phyloP scores from a whole-genome alignment of 2,888 invertebrate genomes.

The Onchidella celtica region DNA sequence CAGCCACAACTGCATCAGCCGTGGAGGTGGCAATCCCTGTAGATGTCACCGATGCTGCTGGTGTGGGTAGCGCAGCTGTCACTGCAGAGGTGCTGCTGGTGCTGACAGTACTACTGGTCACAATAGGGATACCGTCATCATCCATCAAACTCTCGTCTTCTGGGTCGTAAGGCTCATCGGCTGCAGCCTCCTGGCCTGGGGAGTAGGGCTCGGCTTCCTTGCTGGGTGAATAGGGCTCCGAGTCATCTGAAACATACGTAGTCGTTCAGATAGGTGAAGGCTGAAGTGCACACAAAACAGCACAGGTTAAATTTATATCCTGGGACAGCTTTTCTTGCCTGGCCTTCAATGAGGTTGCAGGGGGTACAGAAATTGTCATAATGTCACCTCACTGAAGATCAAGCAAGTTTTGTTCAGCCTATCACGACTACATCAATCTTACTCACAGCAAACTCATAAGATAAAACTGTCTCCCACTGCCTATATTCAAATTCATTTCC shows the following conservation, averaged over 20 bases:
- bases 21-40: not conserved
- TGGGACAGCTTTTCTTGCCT: too few relatives aligned
- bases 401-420: too few relatives aligned
- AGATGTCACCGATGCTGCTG: not conserved
- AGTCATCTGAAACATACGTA: slow-evolving; percentile 51
- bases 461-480: too few relatives aligned
- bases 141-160: slow-evolving; percentile 52
- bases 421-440: too few relatives aligned
- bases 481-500: too few relatives aligned
- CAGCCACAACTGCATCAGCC: not conserved
- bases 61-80: not conserved
- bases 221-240: slow-evolving; percentile 69
- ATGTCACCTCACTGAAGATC: too few relatives aligned
- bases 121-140: slow-evolving; percentile 16
- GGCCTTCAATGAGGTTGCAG: too few relatives aligned
- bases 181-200: slow-evolving; percentile 80
- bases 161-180: slow-evolving; percentile 82
- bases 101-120: not conserved
- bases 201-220: slow-evolving; percentile 74
- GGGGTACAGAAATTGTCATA: too few relatives aligned
- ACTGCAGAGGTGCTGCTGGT: not conserved
- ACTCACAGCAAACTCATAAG: too few relatives aligned
- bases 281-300: too few relatives aligned
- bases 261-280: too few relatives aligned
- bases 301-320: too few relatives aligned